Percentiles rank a stretch among this genome's conserved stretches.
These are phyloP conservation scores for Patella pellucida DNA, from an alignment of 2,888 invertebrate species.

Conservation along the genomic window DNA sequence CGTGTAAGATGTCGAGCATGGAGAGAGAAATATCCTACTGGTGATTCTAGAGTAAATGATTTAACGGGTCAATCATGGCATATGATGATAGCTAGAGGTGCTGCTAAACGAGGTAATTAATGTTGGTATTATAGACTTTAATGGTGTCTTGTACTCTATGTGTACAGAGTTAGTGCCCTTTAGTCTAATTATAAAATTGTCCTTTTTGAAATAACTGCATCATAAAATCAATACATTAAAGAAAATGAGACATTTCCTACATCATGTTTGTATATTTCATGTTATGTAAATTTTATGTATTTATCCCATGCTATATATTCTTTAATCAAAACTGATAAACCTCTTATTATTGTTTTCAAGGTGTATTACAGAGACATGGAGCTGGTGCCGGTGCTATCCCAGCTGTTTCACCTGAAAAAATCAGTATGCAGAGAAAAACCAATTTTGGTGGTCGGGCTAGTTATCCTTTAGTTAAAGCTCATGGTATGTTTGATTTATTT, in stretches of 20 bases:
- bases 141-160: no score
- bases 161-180: no score
- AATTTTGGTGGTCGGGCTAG: constrained; percentile 55
- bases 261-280: no score
- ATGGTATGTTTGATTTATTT: constrained; percentile 55
- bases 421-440: constrained; percentile 39
- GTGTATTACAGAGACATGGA: constrained; percentile 48
- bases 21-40: constrained; percentile 33
- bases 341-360: constrained; percentile 34
- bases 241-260: no score
- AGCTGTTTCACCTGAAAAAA: constrained; percentile 50
- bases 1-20: constrained; percentile 55
- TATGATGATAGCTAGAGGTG: constrained; percentile 58
- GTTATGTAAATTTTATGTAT: no score
- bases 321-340: no score
- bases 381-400: constrained; percentile 55
- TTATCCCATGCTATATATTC: no score
- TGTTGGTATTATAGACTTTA: no score
- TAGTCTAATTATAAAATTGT: no score
- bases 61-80: constrained; percentile 47
- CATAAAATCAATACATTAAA: no score
- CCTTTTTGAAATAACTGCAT: no score
- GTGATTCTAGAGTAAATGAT: constrained; percentile 36
- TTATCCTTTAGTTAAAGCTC: constrained; percentile 68
- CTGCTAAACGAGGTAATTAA: constrained; percentile 41